Conservation (phyloP, 2,797 vertebrate genomes). For the Avahi laniger region DNA sequence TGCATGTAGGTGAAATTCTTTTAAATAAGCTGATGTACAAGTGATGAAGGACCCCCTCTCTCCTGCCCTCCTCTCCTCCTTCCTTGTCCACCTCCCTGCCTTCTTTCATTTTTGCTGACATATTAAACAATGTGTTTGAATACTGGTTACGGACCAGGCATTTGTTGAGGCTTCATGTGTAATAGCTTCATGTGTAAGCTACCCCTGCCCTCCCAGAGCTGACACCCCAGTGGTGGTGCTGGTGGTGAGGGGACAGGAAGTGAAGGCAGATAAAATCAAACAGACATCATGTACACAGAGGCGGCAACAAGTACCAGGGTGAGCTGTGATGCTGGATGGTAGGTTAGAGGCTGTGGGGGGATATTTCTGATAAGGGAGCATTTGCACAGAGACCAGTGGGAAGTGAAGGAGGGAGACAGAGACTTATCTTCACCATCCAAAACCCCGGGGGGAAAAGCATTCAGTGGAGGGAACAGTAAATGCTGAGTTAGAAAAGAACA, state of each 20-base stretch:
- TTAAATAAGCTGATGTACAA: slow-evolving; percentile 11
- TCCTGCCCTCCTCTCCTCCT: neutral
- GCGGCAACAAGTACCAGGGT: fast-evolving
- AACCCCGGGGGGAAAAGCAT: neutral
- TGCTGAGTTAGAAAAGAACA: neutral
- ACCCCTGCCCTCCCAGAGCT: neutral
- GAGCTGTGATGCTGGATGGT: fast-evolving
- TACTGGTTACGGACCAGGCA: neutral
- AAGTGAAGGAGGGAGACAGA: neutral
- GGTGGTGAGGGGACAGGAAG: neutral
- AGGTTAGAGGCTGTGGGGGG: neutral
- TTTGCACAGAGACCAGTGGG: neutral
- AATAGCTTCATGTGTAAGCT: too few relatives aligned
- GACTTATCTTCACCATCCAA: fast-evolving
- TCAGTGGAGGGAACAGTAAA: neutral
- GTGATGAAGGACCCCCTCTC: neutral
- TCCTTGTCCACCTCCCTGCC: neutral
- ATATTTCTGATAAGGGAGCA: neutral
- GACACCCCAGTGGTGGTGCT: neutral
- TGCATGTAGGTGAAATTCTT: neutral
- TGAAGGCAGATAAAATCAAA: fast-evolving
- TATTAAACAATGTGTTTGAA: neutral
- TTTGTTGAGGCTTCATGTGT: neutral
- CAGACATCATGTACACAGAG: too few relatives aligned
- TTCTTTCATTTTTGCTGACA: neutral